Conservation (phyloP, 2,113 vertebrate genomes). For the Tringa solitaria region DNA sequence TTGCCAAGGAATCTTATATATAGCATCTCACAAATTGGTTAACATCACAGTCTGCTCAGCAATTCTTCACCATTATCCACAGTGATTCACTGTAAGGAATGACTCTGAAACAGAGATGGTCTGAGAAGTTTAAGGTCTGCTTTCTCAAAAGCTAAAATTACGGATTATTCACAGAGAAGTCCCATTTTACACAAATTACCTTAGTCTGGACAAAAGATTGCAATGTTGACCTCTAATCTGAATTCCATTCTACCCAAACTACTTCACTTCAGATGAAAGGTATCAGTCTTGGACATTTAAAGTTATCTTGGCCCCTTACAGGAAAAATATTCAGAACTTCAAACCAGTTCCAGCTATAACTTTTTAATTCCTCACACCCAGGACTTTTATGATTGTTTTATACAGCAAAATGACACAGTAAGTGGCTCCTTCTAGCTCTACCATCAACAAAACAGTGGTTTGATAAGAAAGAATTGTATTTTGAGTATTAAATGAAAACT, state of each 20-base stretch:
- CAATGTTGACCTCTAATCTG: constrained; percentile 52
- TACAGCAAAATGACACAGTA: not conserved
- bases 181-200: constrained; percentile 61
- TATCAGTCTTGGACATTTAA: constrained; percentile 25
- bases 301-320: not conserved
- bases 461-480: not conserved
- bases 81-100: not conserved
- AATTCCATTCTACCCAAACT: constrained; percentile 53
- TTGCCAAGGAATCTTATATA: constrained; percentile 13
- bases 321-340: not conserved
- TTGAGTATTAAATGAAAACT: not conserved
- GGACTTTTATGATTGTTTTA: not conserved
- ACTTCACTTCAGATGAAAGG: constrained; percentile 22
- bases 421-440: not conserved
- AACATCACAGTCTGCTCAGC: constrained; percentile 45
- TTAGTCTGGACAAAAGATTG: constrained; percentile 64
- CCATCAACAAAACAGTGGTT: not conserved
- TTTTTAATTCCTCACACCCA: not conserved
- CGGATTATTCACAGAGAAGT: constrained; percentile 54
- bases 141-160: constrained; percentile 60
- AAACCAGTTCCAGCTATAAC: not conserved
- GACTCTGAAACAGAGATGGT: constrained; percentile 34
- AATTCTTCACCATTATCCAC: constrained; percentile 14
- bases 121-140: constrained; percentile 49
- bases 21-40: constrained; percentile 49